Evolutionary conservation across 2,113 vertebrate species (phyloP).

Genomic region (Astur gentilis): DNA sequence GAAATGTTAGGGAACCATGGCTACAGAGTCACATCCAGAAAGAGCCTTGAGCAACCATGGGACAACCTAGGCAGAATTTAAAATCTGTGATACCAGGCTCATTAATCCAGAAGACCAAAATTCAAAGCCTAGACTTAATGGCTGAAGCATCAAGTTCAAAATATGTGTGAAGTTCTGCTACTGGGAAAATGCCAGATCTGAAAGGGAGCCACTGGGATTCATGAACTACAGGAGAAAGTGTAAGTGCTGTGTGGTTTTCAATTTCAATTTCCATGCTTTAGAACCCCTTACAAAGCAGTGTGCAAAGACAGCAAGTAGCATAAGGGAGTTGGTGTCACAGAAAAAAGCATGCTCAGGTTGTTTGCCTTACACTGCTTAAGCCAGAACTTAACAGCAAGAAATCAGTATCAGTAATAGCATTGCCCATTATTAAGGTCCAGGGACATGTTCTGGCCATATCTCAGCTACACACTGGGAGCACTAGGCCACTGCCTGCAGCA

Average conservation of each 20-base stretch:
- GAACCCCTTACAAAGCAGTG: constrained; percentile 23
- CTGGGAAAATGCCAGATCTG: neutral
- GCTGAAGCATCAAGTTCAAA: neutral
- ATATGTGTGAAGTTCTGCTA: neutral
- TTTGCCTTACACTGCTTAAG: constrained; percentile 12
- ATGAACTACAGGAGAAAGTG: neutral
- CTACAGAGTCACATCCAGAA: neutral
- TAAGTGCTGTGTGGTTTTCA: neutral
- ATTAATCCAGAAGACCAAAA: neutral
- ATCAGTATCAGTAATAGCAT: neutral
- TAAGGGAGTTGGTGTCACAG: constrained; percentile 2
- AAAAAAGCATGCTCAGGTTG: constrained; percentile 42
- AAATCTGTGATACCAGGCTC: neutral
- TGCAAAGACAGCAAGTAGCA: constrained; percentile 8
- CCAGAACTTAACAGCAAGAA: constrained; percentile 13
- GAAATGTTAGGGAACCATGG: neutral
- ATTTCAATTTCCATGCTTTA: neutral
- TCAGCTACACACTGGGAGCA: constrained; percentile 22
- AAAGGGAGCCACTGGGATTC: neutral
- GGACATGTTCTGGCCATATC: neutral
- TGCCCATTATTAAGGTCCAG: constrained; percentile 40
- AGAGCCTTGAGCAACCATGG: neutral
- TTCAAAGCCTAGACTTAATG: neutral
- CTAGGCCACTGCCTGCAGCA: neutral
- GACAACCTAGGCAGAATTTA: neutral